phyloP scores from a whole-genome alignment of 2,797 vertebrate genomes.

The Anguilla megastoma region DNA sequence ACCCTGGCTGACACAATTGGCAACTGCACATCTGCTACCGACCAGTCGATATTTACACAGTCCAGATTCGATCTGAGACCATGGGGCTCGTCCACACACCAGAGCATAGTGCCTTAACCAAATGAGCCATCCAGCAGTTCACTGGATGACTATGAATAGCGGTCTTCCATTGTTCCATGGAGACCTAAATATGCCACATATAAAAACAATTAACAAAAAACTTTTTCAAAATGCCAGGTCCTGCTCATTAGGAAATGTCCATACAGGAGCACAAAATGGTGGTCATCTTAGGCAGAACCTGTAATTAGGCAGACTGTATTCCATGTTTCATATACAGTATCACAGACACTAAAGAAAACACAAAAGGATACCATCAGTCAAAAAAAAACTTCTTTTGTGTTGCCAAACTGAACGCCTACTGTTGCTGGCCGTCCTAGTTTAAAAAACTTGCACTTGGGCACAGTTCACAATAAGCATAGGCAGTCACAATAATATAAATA shows the following conservation, averaged over 20 bases:
- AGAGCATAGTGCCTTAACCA: no score
- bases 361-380: neutral
- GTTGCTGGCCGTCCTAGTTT: neutral
- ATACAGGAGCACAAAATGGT: neutral
- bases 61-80: no score
- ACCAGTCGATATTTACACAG: no score
- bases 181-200: neutral
- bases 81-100: no score
- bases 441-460: neutral
- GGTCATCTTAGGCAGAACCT: neutral
- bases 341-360: slow-evolving; percentile 13
- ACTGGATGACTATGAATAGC: neutral
- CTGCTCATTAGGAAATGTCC: neutral
- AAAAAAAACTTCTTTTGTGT: neutral
- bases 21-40: no score
- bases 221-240: neutral
- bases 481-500: slow-evolving; percentile 10
- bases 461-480: slow-evolving; percentile 16
- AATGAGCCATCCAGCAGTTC: no score
- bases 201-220: neutral
- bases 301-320: neutral
- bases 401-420: neutral
- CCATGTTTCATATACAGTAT: neutral
- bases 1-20: no score
- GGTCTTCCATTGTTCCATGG: neutral